Evolutionary conservation across 2,113 vertebrate species (phyloP).

Genomic region (Ranitomeya variabilis): DNA sequence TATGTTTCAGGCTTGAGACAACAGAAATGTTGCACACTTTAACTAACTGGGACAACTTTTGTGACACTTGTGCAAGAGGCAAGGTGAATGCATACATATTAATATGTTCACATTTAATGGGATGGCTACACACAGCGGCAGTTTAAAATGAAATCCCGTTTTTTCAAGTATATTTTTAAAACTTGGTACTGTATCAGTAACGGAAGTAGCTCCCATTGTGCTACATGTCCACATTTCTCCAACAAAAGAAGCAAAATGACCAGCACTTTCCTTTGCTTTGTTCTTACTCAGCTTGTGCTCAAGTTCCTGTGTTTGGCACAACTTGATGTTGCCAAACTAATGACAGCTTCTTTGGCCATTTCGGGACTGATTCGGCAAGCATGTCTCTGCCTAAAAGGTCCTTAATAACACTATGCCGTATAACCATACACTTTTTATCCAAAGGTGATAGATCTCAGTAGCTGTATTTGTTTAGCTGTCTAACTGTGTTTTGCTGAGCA

Average conservation of each 20-base stretch:
- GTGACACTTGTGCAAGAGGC: constrained; percentile 83
- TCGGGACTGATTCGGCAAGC: constrained; percentile 72
- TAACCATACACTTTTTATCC: constrained; percentile 63
- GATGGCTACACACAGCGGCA: constrained; percentile 90
- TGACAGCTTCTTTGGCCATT: constrained; percentile 88
- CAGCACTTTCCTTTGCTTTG: constrained; percentile 77
- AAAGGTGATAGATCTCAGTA: constrained; percentile 76
- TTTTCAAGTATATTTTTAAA: constrained; percentile 91
- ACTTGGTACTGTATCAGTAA: constrained; percentile 67
- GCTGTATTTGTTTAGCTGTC: constrained; percentile 95
- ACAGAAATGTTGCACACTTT: constrained; percentile 73
- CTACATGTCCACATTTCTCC: constrained; percentile 72
- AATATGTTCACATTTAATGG: constrained; percentile 94
- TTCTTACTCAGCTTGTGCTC: constrained; percentile 66
- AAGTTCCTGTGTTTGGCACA: constrained; percentile 68
- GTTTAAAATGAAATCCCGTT: constrained; percentile 86
- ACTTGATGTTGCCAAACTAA: constrained; percentile 76
- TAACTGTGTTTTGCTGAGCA: constrained; percentile 88
- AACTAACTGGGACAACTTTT: constrained; percentile 71
- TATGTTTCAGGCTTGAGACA: constrained; percentile 78
- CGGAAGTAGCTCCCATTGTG: constrained; percentile 68
- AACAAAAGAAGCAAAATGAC: constrained; percentile 78
- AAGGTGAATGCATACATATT: constrained; percentile 82
- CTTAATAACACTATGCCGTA: constrained; percentile 63
- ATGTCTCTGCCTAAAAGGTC: constrained; percentile 69